phyloP scores from a whole-genome alignment of 2,797 vertebrate genomes.

The Enteromius mattozi region DNA sequence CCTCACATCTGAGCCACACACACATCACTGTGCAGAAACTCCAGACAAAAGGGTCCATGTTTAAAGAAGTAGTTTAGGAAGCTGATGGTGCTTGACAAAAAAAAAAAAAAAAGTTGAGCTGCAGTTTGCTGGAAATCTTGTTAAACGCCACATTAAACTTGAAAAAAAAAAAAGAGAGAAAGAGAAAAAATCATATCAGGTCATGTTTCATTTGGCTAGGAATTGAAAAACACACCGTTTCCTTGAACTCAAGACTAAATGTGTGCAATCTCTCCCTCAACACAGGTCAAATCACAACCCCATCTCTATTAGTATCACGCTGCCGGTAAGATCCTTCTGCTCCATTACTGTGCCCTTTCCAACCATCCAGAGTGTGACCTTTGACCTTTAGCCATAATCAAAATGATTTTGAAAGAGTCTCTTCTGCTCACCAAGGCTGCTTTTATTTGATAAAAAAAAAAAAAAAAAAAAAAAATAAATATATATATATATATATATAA shows the following conservation, averaged over 20 bases:
- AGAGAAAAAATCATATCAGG: slow-evolving; percentile 58
- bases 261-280: slow-evolving; percentile 1
- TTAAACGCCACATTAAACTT: slow-evolving; percentile 62
- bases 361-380: not conserved
- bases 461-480: too few species aligned
- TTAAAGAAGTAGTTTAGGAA: slow-evolving; percentile 19
- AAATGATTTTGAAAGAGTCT: not conserved
- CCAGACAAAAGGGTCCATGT: slow-evolving; percentile 35
- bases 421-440: not conserved
- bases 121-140: slow-evolving; percentile 50
- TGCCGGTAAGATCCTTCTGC: too few species aligned
- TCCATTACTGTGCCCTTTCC: not conserved
- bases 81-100: slow-evolving; percentile 27
- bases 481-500: too few species aligned
- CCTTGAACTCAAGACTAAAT: slow-evolving; percentile 34
- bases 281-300: not conserved
- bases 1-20: not conserved
- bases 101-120: slow-evolving; percentile 3
- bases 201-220: slow-evolving; percentile 63
- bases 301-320: not conserved
- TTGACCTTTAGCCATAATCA: not conserved
- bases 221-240: slow-evolving; percentile 37
- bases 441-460: not conserved
- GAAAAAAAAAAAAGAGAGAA: slow-evolving; percentile 43
- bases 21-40: slow-evolving; percentile 26